phyloP scores from a whole-genome alignment of 2,113 vertebrate species.

The Phylloscopus whistleri region DNA sequence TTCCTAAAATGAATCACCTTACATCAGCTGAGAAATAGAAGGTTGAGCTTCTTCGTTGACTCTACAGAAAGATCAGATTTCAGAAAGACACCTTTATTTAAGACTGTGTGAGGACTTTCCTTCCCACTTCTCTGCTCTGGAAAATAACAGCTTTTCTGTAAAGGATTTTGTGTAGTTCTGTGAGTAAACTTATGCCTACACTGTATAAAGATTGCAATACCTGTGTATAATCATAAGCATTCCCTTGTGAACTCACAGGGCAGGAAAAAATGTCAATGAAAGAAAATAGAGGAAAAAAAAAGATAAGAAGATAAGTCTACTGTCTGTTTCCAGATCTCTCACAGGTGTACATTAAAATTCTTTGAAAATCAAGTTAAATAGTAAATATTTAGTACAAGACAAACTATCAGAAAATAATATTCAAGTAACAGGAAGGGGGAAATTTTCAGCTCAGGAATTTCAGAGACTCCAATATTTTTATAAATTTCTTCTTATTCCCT shows the following conservation, averaged over 20 bases:
- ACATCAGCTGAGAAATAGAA: background rate
- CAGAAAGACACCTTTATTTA: background rate
- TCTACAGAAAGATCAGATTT: background rate
- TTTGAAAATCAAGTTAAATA: background rate
- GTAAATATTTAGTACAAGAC: background rate
- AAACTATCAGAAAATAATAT: background rate
- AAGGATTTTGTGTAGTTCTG: background rate
- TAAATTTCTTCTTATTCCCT: background rate
- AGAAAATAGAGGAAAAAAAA: background rate
- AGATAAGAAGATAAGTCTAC: background rate
- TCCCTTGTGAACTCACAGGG: background rate
- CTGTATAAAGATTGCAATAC: background rate
- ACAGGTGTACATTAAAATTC: background rate
- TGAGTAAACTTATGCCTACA: background rate
- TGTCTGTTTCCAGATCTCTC: background rate
- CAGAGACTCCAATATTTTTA: background rate
- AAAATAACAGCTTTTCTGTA: background rate
- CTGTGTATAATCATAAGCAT: background rate
- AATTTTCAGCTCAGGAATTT: background rate
- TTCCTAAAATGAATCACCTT: background rate
- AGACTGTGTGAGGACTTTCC: background rate
- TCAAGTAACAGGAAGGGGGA: background rate
- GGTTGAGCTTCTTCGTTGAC: background rate
- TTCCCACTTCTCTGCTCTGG: background rate
- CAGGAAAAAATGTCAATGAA: background rate